These are phyloP conservation scores for Cephalopholis sonnerati DNA, from an alignment of 2,113 vertebrate species.

Conservation along the genomic window DNA sequence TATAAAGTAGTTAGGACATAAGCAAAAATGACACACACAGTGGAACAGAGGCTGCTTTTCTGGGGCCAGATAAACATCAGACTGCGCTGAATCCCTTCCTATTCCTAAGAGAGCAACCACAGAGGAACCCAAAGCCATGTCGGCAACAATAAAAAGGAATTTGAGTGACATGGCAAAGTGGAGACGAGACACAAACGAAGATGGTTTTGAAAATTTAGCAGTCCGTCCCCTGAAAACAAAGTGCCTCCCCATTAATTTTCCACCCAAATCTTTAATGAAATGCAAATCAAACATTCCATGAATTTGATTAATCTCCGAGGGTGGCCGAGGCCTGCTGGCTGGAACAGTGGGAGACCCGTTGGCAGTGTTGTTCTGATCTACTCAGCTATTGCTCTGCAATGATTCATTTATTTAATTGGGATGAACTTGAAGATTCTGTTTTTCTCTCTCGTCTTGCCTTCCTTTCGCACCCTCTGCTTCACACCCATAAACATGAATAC, in stretches of 20 bases:
- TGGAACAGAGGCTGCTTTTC: neutral
- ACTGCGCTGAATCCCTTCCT: slow-evolving; percentile 29
- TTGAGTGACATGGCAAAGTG: slow-evolving; percentile 29
- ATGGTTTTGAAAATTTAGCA: slow-evolving; percentile 45
- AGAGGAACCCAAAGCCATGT: slow-evolving; percentile 35
- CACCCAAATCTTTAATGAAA: slow-evolving; percentile 76
- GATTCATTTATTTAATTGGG: slow-evolving; percentile 79
- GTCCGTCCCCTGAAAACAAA: slow-evolving; percentile 55
- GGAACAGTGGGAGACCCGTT: slow-evolving; percentile 71
- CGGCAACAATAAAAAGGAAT: slow-evolving; percentile 24
- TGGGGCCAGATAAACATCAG: slow-evolving; percentile 31
- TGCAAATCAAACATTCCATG: slow-evolving; percentile 79
- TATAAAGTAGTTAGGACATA: slow-evolving; percentile 4
- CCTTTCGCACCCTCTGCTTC: slow-evolving; percentile 15
- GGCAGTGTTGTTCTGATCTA: slow-evolving; percentile 65
- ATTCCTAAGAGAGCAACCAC: slow-evolving; percentile 20
- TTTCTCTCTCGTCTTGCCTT: slow-evolving; percentile 44
- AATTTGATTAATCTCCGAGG: slow-evolving; percentile 81
- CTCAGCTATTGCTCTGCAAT: slow-evolving; percentile 58
- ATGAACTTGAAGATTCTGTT: slow-evolving; percentile 51
- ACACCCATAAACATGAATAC: slow-evolving; percentile 30
- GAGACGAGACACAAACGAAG: slow-evolving; percentile 40
- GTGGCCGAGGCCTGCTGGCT: slow-evolving; percentile 72
- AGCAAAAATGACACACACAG: slow-evolving; percentile 1
- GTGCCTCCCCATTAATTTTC: slow-evolving; percentile 69